Evolutionary conservation across 1,140 invertebrate genomes (phyloP), one percentile per base, ranked within the genome.

Genomic region (Papilio polyxenes): DNA sequence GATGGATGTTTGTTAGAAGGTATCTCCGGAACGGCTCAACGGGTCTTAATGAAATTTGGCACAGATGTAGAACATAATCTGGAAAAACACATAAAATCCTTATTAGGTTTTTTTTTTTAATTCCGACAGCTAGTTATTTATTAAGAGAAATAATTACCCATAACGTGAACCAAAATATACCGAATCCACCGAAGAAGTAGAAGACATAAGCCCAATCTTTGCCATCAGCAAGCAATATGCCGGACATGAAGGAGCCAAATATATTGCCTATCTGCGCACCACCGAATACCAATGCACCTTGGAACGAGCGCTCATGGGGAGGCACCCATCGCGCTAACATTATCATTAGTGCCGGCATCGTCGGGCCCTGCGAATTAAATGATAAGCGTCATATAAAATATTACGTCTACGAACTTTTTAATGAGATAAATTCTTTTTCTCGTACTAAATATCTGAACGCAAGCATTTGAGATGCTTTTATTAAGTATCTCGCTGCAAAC

Each of bases 101-200:
- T 31, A 31, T 31, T 31, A 31, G 2, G 23, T 31, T 31, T 31
- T 31, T 31, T 31, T 31, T 31, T 31, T 31, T 31, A 31, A 31
- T 31, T 31, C 0, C 23, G 23, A 31, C 23, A 31, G 23, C 23
- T 31, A 31, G 23, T 31, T 13, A 51, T 51, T 51, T 3, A 0
- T 9, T 20, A 59, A 59, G 56, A 59, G 9, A 51, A 59, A 59
- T 17, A 94, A 95, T 95, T 91, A 96, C 95, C 96, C 97, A 98
- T 62, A 97, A 87, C 3, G 96, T 83, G 84, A 97, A 97, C 97
- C 97, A 98, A 0, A 97, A 62, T 20, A 97, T 90, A 17, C 97
- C 97, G 3, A 97, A 91, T 48, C 95, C 95, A 85, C 98, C 98
- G 90, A 98, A 98, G 81, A 98, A 96, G 92, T 98, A 98, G 91